Evolutionary conservation across 2,797 vertebrate species (phyloP).

Genomic region (Bradypodion pumilum): DNA sequence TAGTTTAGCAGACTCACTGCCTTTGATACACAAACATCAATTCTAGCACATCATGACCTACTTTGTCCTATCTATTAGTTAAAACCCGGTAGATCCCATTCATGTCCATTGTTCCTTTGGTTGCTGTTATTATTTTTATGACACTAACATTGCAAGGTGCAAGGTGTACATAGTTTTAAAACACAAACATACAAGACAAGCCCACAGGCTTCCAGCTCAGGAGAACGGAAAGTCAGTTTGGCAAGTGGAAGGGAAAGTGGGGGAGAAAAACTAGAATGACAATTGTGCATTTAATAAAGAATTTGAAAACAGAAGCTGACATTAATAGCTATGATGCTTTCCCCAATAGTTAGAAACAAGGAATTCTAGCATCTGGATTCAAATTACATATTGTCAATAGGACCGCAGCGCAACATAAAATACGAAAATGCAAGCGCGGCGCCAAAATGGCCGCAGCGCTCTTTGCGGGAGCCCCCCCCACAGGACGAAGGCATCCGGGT

Average conservation of each 20-base stretch:
- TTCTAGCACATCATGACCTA: neutral
- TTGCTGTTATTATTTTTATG: neutral
- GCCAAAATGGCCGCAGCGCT: no score
- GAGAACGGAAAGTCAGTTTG: neutral
- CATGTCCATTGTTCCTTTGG: neutral
- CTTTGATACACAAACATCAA: neutral
- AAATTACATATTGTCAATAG: no score
- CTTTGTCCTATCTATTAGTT: neutral
- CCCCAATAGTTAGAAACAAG: neutral
- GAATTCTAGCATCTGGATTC: neutral
- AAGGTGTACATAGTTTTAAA: neutral
- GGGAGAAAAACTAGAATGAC: neutral
- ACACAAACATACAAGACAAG: neutral
- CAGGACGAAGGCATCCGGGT: no score
- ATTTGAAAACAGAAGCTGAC: slow-evolving; percentile 2
- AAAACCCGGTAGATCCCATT: neutral
- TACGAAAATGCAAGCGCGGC: no score
- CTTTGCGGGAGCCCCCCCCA: no score
- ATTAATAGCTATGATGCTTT: neutral
- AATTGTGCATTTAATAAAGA: neutral
- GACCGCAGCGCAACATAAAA: no score
- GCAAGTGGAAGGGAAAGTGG: neutral
- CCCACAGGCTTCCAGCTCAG: neutral
- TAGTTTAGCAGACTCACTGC: neutral
- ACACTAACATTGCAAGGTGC: neutral